phyloP scores from a whole-genome alignment of 1,140 invertebrate species.

The Laupala kohalensis region DNA sequence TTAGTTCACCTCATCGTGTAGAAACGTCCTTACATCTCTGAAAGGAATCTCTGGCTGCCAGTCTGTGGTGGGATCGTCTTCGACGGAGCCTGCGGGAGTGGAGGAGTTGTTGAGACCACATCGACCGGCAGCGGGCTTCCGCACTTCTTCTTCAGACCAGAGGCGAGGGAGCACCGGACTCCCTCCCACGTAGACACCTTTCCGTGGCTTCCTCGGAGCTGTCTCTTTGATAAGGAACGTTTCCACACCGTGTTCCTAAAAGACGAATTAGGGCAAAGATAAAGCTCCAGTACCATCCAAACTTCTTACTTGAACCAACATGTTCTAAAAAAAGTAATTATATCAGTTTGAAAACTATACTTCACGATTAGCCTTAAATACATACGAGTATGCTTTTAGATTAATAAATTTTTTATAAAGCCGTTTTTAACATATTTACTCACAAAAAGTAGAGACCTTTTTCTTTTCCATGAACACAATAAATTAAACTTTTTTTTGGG shows the following conservation, averaged over 20 bases:
- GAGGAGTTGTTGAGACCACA: slow-evolving; percentile 1
- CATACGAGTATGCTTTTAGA: too few species aligned
- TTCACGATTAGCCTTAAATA: too few species aligned
- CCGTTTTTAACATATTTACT: too few species aligned
- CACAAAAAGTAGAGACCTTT: too few species aligned
- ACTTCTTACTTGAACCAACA: too few species aligned
- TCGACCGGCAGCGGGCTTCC: slow-evolving; percentile 7
- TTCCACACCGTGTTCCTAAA: slow-evolving; percentile 65
- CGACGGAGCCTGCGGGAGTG: slow-evolving; percentile 26
- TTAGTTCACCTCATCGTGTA: too few species aligned
- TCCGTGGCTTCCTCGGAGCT: slow-evolving; percentile 51
- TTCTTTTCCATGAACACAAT: too few species aligned
- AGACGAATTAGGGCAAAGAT: background rate
- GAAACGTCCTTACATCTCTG: slow-evolving; percentile 54
- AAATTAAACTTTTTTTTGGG: too few species aligned
- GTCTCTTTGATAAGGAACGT: slow-evolving; percentile 84
- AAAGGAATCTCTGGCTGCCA: slow-evolving; percentile 88
- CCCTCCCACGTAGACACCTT: slow-evolving; percentile 21
- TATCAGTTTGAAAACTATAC: too few species aligned
- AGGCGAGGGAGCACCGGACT: slow-evolving; percentile 19
- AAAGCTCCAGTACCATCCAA: too few species aligned
- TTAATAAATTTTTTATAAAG: too few species aligned
- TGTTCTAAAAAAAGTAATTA: too few species aligned
- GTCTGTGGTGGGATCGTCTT: slow-evolving; percentile 63
- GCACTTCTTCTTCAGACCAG: slow-evolving; percentile 27